Percentiles rank a stretch among this genome's conserved stretches.
phyloP scores from a whole-genome alignment of 2,113 vertebrate species.

The Varanus salvator region DNA sequence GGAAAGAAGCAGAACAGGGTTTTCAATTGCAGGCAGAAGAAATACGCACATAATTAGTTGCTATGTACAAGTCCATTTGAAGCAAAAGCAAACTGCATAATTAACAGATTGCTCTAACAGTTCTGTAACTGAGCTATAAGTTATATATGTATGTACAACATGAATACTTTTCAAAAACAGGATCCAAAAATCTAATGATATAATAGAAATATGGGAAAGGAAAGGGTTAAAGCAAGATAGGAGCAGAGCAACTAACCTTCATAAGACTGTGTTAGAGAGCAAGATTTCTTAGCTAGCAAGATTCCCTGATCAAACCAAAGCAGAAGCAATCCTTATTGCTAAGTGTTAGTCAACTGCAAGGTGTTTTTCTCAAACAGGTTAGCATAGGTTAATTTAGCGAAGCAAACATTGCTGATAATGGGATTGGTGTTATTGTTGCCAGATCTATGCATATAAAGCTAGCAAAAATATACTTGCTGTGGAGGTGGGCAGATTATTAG shows the following conservation, averaged over 20 bases:
- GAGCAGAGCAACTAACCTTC: background rate
- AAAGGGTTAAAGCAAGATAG: background rate
- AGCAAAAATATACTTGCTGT: background rate
- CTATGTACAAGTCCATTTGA: background rate
- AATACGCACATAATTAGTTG: background rate
- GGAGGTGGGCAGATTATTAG: no score
- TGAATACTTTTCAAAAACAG: background rate
- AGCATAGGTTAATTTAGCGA: background rate
- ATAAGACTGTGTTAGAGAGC: no score
- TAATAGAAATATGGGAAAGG: background rate
- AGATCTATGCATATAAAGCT: background rate
- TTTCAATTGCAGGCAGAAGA: background rate
- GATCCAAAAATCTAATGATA: no score
- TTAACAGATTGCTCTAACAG: background rate
- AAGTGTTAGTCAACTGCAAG: background rate
- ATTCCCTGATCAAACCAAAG: background rate
- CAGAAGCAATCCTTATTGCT: background rate
- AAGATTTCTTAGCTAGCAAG: background rate
- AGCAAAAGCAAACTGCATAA: background rate
- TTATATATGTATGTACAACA: no score
- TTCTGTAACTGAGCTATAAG: background rate
- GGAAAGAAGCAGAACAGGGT: constrained; percentile 47
- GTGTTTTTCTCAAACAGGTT: background rate
- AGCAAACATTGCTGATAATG: background rate
- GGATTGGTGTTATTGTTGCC: background rate